phyloP scores from a whole-genome alignment of 2,113 vertebrate genomes.

The Actenoides lindsayi region DNA sequence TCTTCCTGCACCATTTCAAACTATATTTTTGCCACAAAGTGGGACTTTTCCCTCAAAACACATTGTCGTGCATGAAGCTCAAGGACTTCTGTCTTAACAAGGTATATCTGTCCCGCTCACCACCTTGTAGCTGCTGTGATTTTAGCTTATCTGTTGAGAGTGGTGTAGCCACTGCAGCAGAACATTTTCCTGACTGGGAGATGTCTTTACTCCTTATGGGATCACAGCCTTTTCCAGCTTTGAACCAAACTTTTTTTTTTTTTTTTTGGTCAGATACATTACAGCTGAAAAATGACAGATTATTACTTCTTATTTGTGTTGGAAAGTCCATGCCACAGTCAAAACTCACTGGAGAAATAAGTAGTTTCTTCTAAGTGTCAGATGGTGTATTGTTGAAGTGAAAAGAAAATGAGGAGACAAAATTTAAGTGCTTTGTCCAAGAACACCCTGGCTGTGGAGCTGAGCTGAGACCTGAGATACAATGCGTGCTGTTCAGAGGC shows the following conservation, averaged over 20 bases:
- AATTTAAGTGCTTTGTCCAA: neutral
- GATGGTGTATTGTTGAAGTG: neutral
- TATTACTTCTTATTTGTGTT: neutral
- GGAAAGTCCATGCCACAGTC: neutral
- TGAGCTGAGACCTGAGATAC: neutral
- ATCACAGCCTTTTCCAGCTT: neutral
- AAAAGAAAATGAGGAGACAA: neutral
- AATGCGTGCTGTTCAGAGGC: rapidly evolving
- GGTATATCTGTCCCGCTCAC: rapidly evolving
- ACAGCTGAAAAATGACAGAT: neutral
- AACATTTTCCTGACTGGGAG: neutral
- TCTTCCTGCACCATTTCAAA: neutral
- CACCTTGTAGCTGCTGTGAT: neutral
- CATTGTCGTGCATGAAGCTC: rapidly evolving
- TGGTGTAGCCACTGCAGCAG: neutral
- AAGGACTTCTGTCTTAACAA: neutral
- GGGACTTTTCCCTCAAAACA: neutral
- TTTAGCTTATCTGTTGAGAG: neutral
- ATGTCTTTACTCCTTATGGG: neutral
- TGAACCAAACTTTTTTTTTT: neutral
- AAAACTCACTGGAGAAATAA: neutral
- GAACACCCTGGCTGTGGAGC: rapidly evolving
- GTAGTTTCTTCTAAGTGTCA: neutral
- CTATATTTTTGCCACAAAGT: neutral
- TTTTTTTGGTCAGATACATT: no score